Conservation (phyloP, 2,888 invertebrate genomes). For the Drosophila robusta region DNA sequence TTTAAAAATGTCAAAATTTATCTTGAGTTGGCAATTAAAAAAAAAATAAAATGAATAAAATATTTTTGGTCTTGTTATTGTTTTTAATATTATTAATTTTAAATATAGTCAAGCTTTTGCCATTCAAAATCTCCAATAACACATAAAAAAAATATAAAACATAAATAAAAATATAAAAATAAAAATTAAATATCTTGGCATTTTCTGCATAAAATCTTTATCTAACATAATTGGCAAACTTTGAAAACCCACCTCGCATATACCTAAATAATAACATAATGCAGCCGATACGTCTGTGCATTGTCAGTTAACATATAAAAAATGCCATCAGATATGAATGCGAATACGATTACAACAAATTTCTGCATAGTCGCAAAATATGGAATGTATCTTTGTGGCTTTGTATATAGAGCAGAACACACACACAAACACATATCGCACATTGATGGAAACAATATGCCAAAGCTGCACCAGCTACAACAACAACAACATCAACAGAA, state of each 20-base stretch:
- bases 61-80: too few relatives aligned
- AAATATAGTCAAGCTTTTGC: too few relatives aligned
- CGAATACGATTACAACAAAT: conserved; percentile 18
- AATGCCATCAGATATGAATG: conserved; percentile 22
- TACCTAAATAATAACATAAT: conserved; percentile 3
- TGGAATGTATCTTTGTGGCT: conserved; percentile 26
- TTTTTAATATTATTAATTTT: too few relatives aligned
- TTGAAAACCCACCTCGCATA: neutral
- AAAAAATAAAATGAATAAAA: too few relatives aligned
- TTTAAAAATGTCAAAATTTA: too few relatives aligned
- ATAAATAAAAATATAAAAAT: too few relatives aligned
- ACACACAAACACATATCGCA: conserved; percentile 6
- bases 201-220: too few relatives aligned
- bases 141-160: too few relatives aligned
- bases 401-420: conserved; percentile 44
- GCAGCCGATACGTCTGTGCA: conserved; percentile 26
- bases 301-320: conserved; percentile 29
- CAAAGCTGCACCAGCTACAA: conserved; percentile 38
- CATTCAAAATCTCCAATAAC: too few relatives aligned
- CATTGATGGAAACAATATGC: conserved; percentile 58
- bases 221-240: too few relatives aligned
- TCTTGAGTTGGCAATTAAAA: too few relatives aligned
- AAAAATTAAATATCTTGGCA: too few relatives aligned
- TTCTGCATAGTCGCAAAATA: conserved; percentile 47
- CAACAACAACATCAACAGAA: conserved; percentile 17